Evolutionary conservation across 2,797 vertebrate genomes (phyloP), one percentile per base, ranked within the genome.

Genomic region (Toxotes lorentzi): DNA sequence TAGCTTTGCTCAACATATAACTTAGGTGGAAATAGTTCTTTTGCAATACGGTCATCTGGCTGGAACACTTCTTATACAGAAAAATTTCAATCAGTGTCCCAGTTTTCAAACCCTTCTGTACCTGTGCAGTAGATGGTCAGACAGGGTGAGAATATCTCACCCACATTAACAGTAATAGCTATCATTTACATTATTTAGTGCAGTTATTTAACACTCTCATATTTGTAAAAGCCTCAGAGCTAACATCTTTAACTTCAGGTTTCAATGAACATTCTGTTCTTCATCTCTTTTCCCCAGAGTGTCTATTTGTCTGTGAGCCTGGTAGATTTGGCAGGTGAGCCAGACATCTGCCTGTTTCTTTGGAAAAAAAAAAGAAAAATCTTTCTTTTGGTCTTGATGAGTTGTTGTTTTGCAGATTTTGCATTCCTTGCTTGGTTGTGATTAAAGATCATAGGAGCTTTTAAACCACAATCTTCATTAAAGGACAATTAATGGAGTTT

Each of bases 401-500:
- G 48, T 43, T 71, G 32, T 76, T 61, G 13, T 45, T 45, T 54
- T 50, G 38, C 50, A 76, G 64, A 76, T 85, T 79, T 84, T 75
- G 62, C 35, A 41, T 51, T 70, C 50, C 41, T 79, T 77, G 59
- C 54, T 66, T 62, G 47, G 82, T 86, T 89, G 87, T 88, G 91
- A 93, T 93, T 87, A 92, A 88, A 87, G 62, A 80, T 64, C 53
- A 10, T 64, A 80, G 68, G 47, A 69, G 82, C 78, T 85, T 88
- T 88, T 86, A 67, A 85, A 86, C 81, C 63, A 32, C 72, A 76
- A 66, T 79, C 35, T 87, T 66, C 83, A 87, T 89, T 91, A 85
- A 91, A 85, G 82, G 50, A 72, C 89, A 88, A 88, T 93, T 93
- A 91, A 93, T 86, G 76, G 65, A 35, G 10, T 74, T 81, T 68